Conservation (phyloP, 2,888 invertebrate genomes). For the Acanthopleura granulata region DNA sequence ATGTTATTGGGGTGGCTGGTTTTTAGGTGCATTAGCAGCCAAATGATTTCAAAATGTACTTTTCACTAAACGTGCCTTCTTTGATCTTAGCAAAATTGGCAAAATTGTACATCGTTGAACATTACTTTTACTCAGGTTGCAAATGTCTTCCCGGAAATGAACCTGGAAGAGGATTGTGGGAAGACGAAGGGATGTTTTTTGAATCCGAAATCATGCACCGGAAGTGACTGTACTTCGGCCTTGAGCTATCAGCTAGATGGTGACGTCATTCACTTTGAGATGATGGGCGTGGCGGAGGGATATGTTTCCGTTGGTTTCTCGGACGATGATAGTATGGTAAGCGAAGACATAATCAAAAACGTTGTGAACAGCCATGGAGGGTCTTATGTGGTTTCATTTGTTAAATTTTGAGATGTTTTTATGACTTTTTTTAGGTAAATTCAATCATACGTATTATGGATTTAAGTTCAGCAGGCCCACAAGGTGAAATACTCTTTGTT, state of each 20-base stretch:
- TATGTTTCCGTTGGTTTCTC: constrained; percentile 2
- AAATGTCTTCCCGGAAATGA: neutral
- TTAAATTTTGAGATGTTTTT: too few relatives aligned
- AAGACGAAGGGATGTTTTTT: constrained; percentile 24
- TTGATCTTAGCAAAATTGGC: too few relatives aligned
- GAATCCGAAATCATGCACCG: constrained; percentile 21
- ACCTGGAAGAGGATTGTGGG: constrained; percentile 18
- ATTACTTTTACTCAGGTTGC: neutral
- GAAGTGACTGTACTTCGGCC: constrained; percentile 19
- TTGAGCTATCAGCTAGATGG: constrained; percentile 19
- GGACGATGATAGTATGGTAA: neutral
- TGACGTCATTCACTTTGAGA: constrained; percentile 21
- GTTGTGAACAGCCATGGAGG: neutral
- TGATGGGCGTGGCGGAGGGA: constrained; percentile 14
- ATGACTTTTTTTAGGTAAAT: too few relatives aligned
- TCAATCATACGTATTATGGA: neutral
- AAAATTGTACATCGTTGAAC: too few relatives aligned
- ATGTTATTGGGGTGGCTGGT: too few relatives aligned
- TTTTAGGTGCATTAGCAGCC: too few relatives aligned
- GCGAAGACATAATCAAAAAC: neutral
- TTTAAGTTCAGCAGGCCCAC: neutral
- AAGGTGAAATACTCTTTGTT: neutral
- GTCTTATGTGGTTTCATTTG: too few relatives aligned
- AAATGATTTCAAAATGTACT: too few relatives aligned
- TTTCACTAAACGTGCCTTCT: too few relatives aligned